Conservation (phyloP, 2,113 vertebrate species). For the Charina bottae region DNA sequence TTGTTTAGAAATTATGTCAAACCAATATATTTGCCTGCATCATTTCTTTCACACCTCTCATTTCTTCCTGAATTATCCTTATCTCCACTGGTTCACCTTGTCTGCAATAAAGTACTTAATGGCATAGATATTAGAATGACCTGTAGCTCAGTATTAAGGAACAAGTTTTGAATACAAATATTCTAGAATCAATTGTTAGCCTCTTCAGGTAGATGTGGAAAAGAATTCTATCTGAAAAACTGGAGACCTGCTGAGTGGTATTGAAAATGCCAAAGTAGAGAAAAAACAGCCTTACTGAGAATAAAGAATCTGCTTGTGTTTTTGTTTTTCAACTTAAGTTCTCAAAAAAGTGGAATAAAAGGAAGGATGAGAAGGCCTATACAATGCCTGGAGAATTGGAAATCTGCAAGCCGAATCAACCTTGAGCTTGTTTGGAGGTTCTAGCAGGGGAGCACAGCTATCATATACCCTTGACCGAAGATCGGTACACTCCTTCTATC, state of each 20-base stretch:
- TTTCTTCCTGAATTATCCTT: not conserved
- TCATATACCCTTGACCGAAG: too few relatives aligned
- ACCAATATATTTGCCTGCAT: not conserved
- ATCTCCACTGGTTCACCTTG: not conserved
- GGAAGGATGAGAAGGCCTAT: not conserved
- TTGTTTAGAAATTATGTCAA: not conserved
- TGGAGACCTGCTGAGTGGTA: not conserved
- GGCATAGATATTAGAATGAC: not conserved
- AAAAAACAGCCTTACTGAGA: not conserved
- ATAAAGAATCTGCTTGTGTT: not conserved
- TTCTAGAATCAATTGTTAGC: not conserved
- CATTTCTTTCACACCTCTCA: not conserved
- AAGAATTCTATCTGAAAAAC: not conserved
- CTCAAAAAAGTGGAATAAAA: not conserved
- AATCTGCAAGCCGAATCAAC: too few relatives aligned
- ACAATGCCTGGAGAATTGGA: not conserved
- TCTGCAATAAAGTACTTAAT: not conserved
- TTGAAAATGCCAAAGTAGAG: not conserved
- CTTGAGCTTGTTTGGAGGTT: too few relatives aligned
- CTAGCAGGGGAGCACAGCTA: too few relatives aligned
- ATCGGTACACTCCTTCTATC: too few relatives aligned
- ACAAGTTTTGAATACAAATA: not conserved
- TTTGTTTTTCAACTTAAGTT: not conserved
- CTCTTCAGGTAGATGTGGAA: not conserved
- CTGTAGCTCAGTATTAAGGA: not conserved